These are phyloP conservation scores for Poeciliopsis gracilis DNA, from an alignment of 2,797 vertebrate genomes.

Conservation along the genomic window DNA sequence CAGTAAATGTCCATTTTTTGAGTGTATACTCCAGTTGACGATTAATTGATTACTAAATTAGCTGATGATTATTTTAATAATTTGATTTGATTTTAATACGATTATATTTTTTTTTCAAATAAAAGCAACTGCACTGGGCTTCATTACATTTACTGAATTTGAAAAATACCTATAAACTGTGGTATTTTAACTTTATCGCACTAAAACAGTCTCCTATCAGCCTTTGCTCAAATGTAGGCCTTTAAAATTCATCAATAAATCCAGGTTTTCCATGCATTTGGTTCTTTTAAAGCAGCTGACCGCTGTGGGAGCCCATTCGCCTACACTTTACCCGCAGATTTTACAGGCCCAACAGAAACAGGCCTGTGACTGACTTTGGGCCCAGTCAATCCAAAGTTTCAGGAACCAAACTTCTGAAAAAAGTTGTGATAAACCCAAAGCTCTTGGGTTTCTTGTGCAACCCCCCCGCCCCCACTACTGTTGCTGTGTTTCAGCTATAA, in stretches of 20 bases:
- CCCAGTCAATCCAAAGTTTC: conserved; percentile 22
- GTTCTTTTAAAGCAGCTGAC: conserved; percentile 26
- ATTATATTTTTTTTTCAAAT: neutral
- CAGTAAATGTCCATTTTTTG: no score
- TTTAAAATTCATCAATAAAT: neutral
- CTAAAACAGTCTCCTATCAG: neutral
- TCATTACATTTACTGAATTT: neutral
- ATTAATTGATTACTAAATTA: no score
- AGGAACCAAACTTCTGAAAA: conserved; percentile 18
- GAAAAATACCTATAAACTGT: neutral
- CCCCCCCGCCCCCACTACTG: neutral
- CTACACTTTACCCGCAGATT: conserved; percentile 14
- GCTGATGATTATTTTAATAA: no score
- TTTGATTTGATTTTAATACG: no score
- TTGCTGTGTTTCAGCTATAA: conserved; percentile 64
- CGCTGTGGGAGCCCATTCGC: conserved; percentile 36
- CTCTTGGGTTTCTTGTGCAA: conserved; percentile 8
- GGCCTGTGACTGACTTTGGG: conserved; percentile 23
- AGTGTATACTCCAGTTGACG: no score
- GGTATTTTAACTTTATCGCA: neutral
- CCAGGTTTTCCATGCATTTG: neutral
- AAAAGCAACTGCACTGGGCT: neutral
- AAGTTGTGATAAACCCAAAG: conserved; percentile 17
- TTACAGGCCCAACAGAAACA: conserved; percentile 23
- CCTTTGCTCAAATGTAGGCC: neutral